Base-by-base conservation (phyloP, 2,797 vertebrate species). In the Lithobates pipiens region DNA sequence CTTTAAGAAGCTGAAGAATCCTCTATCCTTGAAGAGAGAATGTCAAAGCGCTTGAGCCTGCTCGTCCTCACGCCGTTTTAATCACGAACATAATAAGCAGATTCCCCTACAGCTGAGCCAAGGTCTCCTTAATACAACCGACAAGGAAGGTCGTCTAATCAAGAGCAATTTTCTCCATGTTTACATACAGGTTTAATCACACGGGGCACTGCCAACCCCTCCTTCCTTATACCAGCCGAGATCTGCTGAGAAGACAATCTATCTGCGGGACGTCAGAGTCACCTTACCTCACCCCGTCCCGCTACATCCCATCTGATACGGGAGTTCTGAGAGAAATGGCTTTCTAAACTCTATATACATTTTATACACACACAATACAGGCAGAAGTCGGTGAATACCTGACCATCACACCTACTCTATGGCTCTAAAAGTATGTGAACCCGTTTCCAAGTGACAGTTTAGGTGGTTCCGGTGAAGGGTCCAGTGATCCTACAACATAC, bases 61-160 rank as follows among this genome's bases (percentile, higher is more conserved):
- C 54, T 9, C 21, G 7, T 61, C 54, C 54, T 23, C 21, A 9
- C 54, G 42, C 80, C 57, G 65, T 70, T 54, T 63, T 80, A 65
- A 15, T 65, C 71, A 76, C 29, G 21, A 61, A 61, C 54, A 23
- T 67, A 71, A 71, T 54, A 57, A 23, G 39, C 68, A 85, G 73
- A 0, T 2, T 50, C 61, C 85, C 36, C 0, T 75, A 80, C 70
- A 88, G 44, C 57, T 74, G 27, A 88, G 32, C 32, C 32, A 34
- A 69, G 42, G 81, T 88, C 74, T 84, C 54, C 21, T 73, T 16
- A 84, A 15, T 34, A 57, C 10, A 44, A 69, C n/a, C 34, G 54
- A 82, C 1, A 10, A 11, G 8, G 11, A 69, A 82, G 32, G n/a
- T 21, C 23, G 44, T 63, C n/a, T 75, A 79, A 71, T 72, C 70